Base-by-base conservation (phyloP, 2,113 vertebrate species). In the Nymphicus hollandicus region DNA sequence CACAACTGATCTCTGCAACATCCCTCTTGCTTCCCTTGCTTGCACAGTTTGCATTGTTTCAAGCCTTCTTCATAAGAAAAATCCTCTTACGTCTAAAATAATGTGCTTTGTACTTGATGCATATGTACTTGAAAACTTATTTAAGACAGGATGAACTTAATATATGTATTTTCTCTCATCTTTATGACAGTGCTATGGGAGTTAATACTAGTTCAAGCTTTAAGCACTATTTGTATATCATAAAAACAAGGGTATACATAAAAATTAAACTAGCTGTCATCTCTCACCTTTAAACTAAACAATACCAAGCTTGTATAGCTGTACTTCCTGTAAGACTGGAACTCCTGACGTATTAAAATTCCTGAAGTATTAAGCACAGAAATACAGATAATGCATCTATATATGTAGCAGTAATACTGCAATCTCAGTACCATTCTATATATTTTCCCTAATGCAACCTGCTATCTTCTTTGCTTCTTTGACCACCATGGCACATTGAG, bases 161-260 rank as follows among this genome's bases (percentile, higher is more conserved):
- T 83, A 58, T 93, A 93, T 83, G 80, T 88, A 91, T 94, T 96
- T 96, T 97, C 91, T 86, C 50, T 96, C 93, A 94, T 18, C 89
- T 96, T 96, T 94, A 94, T 90, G 76, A 29, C 7, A 24, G 50
- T 64, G 72, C 50, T 55, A 41, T 0, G 0, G 55, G 43, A 96
- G 60, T 68, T 90, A 94, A 93, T 81, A 83, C 43, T 50, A 86
- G 43, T 43, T 86, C 72, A 93, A 74, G 80, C n/a, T 93, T 88
- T 88, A 94, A 96, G 90, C 64, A 88, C 46, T 66, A 35, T 65
- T 95, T 96, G 77, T 91, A 80, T 31, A 39, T 52, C 93, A 90
- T 74, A 77, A 95, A 96, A 94, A 63, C 41, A 88, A 56, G 28
- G 15, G 15, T 46, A 93, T 91, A 95, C 90, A 93, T 95, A 94